These are phyloP conservation scores for Neotoxoptera formosana DNA, from an alignment of 1,140 invertebrate genomes.

Conservation along the genomic window DNA sequence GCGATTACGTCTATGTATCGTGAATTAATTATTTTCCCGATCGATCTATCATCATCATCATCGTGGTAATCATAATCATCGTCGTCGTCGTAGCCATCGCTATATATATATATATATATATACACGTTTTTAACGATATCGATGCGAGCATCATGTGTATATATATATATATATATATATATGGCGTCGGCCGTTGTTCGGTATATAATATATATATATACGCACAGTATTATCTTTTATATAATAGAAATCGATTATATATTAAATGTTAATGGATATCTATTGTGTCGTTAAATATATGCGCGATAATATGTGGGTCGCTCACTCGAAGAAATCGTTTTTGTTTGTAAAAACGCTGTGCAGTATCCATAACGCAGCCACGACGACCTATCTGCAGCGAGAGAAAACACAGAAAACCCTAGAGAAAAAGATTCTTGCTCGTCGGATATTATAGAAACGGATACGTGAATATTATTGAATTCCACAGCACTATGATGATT, in stretches of 20 bases:
- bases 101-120: slow-evolving; percentile 1
- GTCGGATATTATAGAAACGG: neutral
- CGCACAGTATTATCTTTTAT: neutral
- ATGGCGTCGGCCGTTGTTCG: neutral
- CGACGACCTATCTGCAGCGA: neutral
- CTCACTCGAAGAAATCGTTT: neutral
- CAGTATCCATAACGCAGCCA: neutral
- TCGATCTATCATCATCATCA: neutral
- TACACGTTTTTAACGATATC: neutral
- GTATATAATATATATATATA: neutral
- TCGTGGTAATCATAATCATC: neutral
- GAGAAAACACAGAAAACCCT: neutral
- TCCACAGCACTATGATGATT: neutral
- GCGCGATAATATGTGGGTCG: neutral
- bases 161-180: too few species aligned
- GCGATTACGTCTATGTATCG: neutral
- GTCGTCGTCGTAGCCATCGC: neutral
- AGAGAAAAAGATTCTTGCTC: neutral
- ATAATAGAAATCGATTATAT: slow-evolving; percentile 12
- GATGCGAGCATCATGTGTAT: neutral
- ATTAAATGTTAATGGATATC: slow-evolving; percentile 13
- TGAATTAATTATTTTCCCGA: neutral
- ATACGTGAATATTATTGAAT: neutral
- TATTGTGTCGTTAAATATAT: slow-evolving; percentile 2
- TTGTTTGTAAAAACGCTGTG: neutral